Conservation (phyloP, 2,797 vertebrate genomes). For the Macrochelys suwanniensis region DNA sequence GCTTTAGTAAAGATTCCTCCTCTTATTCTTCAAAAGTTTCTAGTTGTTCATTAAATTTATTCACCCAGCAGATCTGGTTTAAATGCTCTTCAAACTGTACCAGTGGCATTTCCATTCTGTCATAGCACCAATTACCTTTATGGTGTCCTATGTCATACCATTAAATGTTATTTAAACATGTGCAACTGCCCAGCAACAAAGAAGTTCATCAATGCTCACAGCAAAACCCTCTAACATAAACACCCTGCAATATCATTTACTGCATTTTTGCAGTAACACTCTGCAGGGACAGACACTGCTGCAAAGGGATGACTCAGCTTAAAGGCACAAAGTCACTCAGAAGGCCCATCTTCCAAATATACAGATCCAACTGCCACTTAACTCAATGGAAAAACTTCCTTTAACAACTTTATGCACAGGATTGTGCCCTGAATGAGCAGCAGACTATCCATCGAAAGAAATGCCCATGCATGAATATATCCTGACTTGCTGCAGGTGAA, state of each 20-base stretch:
- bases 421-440: accelerated
- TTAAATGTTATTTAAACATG: neutral
- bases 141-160: neutral
- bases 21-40: neutral
- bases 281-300: accelerated
- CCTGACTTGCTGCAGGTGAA: accelerated
- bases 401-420: neutral
- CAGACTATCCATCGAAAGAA: accelerated
- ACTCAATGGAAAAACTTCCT: neutral
- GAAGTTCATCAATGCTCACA: neutral
- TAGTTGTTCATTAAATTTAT: neutral
- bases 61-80: neutral
- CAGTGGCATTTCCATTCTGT: neutral
- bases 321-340: accelerated
- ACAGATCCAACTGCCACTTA: neutral
- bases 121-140: neutral
- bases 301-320: neutral
- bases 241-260: neutral
- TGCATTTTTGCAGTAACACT: neutral
- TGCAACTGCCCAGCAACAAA: neutral
- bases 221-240: neutral
- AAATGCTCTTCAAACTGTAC: conserved; percentile 9
- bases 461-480: accelerated
- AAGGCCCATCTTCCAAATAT: neutral
- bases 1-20: neutral